Evolutionary conservation across 2,797 vertebrate species (phyloP).

Genomic region (Chelon labrosus): DNA sequence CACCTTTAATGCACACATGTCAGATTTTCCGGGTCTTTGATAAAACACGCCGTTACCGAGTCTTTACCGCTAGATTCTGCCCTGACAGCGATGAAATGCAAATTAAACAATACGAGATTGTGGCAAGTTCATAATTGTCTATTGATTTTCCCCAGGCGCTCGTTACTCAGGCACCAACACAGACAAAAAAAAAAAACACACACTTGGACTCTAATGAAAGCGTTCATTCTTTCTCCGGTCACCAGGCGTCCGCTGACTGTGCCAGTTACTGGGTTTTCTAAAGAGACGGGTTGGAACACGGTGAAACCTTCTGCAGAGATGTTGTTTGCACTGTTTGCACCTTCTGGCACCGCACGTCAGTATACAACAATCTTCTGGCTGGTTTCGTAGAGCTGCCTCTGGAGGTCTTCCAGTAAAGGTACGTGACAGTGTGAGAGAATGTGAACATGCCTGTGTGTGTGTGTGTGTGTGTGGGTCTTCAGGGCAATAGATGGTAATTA

Average conservation of each 20-base stretch:
- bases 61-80: constrained; percentile 6
- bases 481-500: constrained; percentile 72
- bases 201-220: constrained; percentile 60
- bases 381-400: constrained; percentile 47
- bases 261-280: constrained; percentile 69
- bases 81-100: constrained; percentile 33
- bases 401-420: constrained; percentile 41
- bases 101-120: constrained; percentile 51
- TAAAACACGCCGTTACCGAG: constrained; percentile 26
- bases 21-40: not conserved
- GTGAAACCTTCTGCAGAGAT: constrained; percentile 47
- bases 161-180: constrained; percentile 42
- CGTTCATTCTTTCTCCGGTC: constrained; percentile 61
- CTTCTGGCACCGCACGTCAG: constrained; percentile 49
- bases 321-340: constrained; percentile 52
- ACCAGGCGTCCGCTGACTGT: constrained; percentile 61
- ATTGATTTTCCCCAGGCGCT: constrained; percentile 45
- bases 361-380: constrained; percentile 36
- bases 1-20: not conserved
- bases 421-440: constrained; percentile 31
- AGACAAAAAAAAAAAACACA: constrained; percentile 33
- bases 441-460: constrained; percentile 40
- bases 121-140: constrained; percentile 51
- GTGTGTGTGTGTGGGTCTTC: constrained; percentile 50
- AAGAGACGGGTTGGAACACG: constrained; percentile 55